phyloP scores from a whole-genome alignment of 2,888 invertebrate genomes.

The Exephanes ischioxanthus region DNA sequence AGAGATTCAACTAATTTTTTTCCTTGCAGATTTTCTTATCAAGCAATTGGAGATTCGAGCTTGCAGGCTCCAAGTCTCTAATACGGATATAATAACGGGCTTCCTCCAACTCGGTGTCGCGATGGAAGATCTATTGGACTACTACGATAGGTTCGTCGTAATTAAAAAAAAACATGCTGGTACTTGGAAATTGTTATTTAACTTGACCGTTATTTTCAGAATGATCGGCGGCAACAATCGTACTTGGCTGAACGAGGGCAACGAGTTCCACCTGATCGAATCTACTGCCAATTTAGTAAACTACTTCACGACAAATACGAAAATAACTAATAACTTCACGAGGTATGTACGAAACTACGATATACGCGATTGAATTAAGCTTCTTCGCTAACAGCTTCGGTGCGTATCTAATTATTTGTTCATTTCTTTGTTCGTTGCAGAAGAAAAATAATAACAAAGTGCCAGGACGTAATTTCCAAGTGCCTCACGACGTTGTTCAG shows the following conservation, averaged over 20 bases:
- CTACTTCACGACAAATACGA: slow-evolving; percentile 88
- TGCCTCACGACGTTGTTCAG: slow-evolving; percentile 92
- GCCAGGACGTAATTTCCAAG: slow-evolving; percentile 91
- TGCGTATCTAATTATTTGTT: background rate
- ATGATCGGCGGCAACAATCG: slow-evolving; percentile 93
- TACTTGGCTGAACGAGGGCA: slow-evolving; percentile 93
- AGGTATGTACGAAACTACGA: slow-evolving; percentile 81
- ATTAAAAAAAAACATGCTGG: background rate
- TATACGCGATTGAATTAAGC: background rate
- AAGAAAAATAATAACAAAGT: slow-evolving; percentile 89
- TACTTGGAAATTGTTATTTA: slow-evolving; percentile 5
- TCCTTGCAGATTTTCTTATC: slow-evolving; percentile 89
- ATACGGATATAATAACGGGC: slow-evolving; percentile 91
- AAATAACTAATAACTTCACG: slow-evolving; percentile 84
- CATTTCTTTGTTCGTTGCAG: slow-evolving; percentile 84
- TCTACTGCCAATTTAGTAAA: slow-evolving; percentile 91
- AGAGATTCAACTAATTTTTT: slow-evolving; percentile 16
- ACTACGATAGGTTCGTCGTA: slow-evolving; percentile 92
- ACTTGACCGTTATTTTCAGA: slow-evolving; percentile 82
- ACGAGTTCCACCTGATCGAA: slow-evolving; percentile 94
- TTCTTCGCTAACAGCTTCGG: background rate
- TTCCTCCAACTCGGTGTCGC: slow-evolving; percentile 92
- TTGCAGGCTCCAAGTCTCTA: slow-evolving; percentile 90
- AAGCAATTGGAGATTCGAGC: slow-evolving; percentile 92
- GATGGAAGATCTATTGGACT: slow-evolving; percentile 91